Base-by-base conservation (phyloP, 2,888 invertebrate species). In the Oeneis ivallda region DNA sequence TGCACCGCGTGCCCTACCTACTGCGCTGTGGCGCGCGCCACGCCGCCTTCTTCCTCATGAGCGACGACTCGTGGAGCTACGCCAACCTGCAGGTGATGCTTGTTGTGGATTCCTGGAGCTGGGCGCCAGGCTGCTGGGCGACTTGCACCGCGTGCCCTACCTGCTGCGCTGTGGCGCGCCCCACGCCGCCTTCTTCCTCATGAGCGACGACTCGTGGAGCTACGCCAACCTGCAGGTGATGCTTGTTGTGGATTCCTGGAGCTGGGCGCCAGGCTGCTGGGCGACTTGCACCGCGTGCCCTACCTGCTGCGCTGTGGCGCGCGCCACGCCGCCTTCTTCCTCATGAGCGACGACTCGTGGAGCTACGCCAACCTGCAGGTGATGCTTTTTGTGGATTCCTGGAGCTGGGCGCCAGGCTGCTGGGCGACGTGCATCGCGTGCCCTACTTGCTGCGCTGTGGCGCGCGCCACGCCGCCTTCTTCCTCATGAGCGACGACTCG, bases 271-370 rank as follows among this genome's bases (percentile, higher is more conserved):
- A 76, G 78, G 19, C 76, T 90, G 58, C 75, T 89, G 15, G 89
- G 89, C 0, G 83, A 84, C 62, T 78, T 81, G 50, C 89, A 88
- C 72, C 70, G 73, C 62, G 74, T 75, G 45, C 72, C 70, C 0
- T 39, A 86, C 43, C 59, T 77, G 39, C 69, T 89, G 54, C 70
- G 75, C 63, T 84, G 84, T 64, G 70, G 66, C 1, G 77, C 76
- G 0, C 58, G 66, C 0, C 86, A 85, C 66, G 86, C 81, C 0
- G 56, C 76, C 2, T 89, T 90, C 75, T 88, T 88, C 68, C 17
- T 87, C 10, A 64, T 90, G 7, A 76, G 84, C 0, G 89, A 89
- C 49, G 86, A 88, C 10, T 78, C 82, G 1, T 90, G 89, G 89
- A 60, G 79, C 4, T 70, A 79, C 0, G 81, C 68, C 39, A 64